phyloP scores from a whole-genome alignment of 2,888 invertebrate species.

The Thera obeliscata region DNA sequence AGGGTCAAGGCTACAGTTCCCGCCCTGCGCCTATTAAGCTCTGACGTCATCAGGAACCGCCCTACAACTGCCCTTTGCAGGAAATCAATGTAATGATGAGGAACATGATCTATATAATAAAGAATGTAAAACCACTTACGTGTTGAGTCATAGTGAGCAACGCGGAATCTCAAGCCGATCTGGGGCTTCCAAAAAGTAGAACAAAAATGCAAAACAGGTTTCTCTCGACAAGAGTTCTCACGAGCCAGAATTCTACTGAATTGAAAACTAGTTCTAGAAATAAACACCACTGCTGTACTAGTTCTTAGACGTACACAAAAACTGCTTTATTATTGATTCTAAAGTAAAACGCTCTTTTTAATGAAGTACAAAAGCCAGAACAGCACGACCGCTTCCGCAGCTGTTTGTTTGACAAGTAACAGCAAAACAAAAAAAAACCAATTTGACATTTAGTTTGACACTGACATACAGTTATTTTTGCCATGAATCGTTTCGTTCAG shows the following conservation, averaged over 20 bases:
- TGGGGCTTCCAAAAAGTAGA: slow-evolving; percentile 25
- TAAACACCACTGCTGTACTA: not conserved
- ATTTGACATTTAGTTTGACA: too few relatives aligned
- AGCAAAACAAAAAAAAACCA: too few relatives aligned
- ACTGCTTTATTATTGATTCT: too few relatives aligned
- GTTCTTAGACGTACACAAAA: not conserved
- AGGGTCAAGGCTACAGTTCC: slow-evolving; percentile 29
- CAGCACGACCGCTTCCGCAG: too few relatives aligned
- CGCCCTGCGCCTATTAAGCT: slow-evolving; percentile 15
- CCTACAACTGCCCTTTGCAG: slow-evolving; percentile 22
- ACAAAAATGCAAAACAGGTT: slow-evolving; percentile 28
- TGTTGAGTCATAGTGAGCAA: slow-evolving; percentile 34
- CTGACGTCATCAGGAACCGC: slow-evolving; percentile 40
- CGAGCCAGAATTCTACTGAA: not conserved
- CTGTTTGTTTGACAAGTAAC: too few relatives aligned
- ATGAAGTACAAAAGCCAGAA: too few relatives aligned
- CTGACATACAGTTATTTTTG: too few relatives aligned
- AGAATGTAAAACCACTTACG: slow-evolving; percentile 33
- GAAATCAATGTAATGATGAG: not conserved
- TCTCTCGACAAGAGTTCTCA: slow-evolving; percentile 1
- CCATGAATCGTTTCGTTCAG: too few relatives aligned
- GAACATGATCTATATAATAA: not conserved
- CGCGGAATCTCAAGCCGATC: slow-evolving; percentile 16
- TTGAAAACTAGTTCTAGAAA: not conserved
- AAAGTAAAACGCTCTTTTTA: too few relatives aligned